These are phyloP conservation scores for Neoascia interrupta DNA, from an alignment of 2,888 invertebrate genomes.

Conservation along the genomic window DNA sequence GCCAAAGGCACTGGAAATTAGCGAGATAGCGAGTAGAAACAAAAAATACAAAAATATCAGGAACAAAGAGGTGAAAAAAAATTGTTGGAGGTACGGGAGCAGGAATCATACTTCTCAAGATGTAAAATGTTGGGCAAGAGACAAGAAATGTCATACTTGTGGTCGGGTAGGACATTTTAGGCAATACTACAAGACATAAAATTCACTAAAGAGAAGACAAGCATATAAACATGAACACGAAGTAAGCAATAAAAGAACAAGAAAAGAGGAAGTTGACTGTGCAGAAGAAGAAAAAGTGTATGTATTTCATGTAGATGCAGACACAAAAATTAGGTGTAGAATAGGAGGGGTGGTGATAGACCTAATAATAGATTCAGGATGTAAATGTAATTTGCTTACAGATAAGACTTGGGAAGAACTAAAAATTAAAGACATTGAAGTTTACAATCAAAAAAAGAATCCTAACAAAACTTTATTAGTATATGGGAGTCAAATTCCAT, in stretches of 20 bases:
- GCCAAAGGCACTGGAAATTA: neutral
- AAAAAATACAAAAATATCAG: no score
- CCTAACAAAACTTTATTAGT: no score
- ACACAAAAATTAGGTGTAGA: constrained; percentile 1
- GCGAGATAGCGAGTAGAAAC: neutral
- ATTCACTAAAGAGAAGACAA: no score
- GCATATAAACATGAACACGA: neutral
- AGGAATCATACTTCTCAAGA: constrained; percentile 12
- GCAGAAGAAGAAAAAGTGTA: neutral
- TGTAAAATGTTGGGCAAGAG: constrained; percentile 11
- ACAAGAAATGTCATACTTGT: constrained; percentile 13
- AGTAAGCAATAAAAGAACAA: neutral
- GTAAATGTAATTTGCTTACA: constrained; percentile 6
- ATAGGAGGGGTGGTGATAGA: constrained; percentile 3
- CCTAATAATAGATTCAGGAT: constrained; percentile 12
- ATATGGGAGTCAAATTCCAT: no score
- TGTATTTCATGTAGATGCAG: neutral
- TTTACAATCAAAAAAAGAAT: constrained; percentile 7
- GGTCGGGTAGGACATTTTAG: constrained; percentile 13
- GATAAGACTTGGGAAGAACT: constrained; percentile 9
- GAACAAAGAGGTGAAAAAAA: no score
- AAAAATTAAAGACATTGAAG: constrained; percentile 1
- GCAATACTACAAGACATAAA: constrained; percentile 11
- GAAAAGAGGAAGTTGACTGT: neutral
- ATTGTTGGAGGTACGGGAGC: constrained; percentile 6